These are phyloP conservation scores for Ormia ochracea DNA, from an alignment of 2,888 invertebrate species.

Conservation along the genomic window DNA sequence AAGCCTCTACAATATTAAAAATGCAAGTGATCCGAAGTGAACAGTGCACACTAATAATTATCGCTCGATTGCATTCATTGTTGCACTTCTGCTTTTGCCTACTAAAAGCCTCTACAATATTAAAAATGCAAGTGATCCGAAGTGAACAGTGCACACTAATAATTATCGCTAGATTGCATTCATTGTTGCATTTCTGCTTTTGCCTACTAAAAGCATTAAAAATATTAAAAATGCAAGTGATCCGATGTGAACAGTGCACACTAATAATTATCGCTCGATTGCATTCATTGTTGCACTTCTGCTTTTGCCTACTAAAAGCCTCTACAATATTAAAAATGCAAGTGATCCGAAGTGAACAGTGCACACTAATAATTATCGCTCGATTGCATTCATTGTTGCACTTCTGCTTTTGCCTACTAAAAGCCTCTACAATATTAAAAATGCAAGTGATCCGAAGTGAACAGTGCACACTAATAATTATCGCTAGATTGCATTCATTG, in stretches of 20 bases:
- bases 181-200: constrained; percentile 31
- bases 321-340: too few species aligned
- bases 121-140: too few species aligned
- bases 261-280: constrained; percentile 7
- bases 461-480: background rate
- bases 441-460: constrained; percentile 19
- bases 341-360: constrained; percentile 22
- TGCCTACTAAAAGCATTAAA: background rate
- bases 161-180: constrained; percentile 19
- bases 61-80: constrained; percentile 25
- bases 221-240: too few species aligned
- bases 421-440: too few species aligned
- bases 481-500: constrained; percentile 25
- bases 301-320: background rate
- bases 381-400: constrained; percentile 33
- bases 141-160: constrained; percentile 5
- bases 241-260: constrained; percentile 13
- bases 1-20: too few species aligned
- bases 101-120: too few species aligned
- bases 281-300: constrained; percentile 34
- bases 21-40: too few species aligned
- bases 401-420: constrained; percentile 7
- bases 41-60: background rate
- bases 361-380: background rate
- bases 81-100: constrained; percentile 25